These are phyloP conservation scores for Drosophila takahashii DNA, from an alignment of 1,140 invertebrate species.

Conservation along the genomic window DNA sequence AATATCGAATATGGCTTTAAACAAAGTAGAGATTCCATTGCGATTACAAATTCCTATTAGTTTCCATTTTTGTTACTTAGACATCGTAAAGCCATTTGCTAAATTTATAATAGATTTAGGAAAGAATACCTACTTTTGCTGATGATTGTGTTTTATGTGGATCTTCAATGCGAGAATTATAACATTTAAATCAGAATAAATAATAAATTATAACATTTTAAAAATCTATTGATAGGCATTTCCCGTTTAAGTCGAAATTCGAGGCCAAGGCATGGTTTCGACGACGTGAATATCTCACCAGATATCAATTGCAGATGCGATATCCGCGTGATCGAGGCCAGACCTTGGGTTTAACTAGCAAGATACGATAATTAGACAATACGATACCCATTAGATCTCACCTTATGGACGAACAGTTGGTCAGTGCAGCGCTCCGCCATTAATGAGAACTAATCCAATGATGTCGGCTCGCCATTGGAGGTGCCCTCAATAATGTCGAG, in stretches of 20 bases:
- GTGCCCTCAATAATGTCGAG: conserved; percentile 58
- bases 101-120: too few relatives aligned
- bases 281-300: conserved; percentile 71
- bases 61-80: background rate
- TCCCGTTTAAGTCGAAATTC: background rate
- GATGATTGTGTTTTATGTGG: too few relatives aligned
- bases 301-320: conserved; percentile 41
- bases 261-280: conserved; percentile 24
- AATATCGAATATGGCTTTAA: conserved; percentile 13
- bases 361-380: background rate
- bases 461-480: conserved; percentile 46
- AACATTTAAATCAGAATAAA: too few relatives aligned
- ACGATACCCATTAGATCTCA: background rate
- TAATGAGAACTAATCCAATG: conserved; percentile 74
- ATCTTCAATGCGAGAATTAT: too few relatives aligned
- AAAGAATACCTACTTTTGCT: too few relatives aligned
- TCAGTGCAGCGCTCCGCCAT: conserved; percentile 41
- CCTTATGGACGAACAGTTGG: background rate
- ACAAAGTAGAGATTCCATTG: conserved; percentile 3
- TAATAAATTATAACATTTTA: too few relatives aligned
- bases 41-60: conserved; percentile 14
- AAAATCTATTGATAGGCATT: too few relatives aligned
- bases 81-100: too few relatives aligned
- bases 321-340: conserved; percentile 48
- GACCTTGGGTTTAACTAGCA: background rate